Percentiles rank a stretch among this genome's conserved stretches.
Conservation (phyloP, 35 echinoderm and acorn worm genomes). For the Strongylocentrotus purpuratus region DNA sequence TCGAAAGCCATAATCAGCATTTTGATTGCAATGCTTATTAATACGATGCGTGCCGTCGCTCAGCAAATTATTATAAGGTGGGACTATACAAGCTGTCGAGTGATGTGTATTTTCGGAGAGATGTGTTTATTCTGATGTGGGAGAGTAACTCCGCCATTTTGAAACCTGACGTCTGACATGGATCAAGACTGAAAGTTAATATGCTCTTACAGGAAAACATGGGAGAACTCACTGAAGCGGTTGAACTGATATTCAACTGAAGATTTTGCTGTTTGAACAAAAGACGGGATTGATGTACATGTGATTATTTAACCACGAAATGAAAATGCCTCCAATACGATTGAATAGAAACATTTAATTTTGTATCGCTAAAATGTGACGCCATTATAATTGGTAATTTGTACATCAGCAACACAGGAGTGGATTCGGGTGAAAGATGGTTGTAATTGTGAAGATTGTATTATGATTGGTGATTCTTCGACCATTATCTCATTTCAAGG, state of each 20-base stretch:
- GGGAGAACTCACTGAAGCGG: not conserved
- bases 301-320: too few species aligned
- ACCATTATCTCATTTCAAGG: not conserved
- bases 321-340: too few species aligned
- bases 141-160: not conserved
- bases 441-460: too few species aligned
- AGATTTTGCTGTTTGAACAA: not conserved
- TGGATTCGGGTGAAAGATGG: too few species aligned
- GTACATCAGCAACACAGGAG: too few species aligned
- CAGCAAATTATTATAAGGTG: not conserved
- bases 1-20: not conserved
- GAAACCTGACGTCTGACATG: not conserved
- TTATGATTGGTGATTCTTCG: too few species aligned
- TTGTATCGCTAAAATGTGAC: too few species aligned
- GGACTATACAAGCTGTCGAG: not conserved
- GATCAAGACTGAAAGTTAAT: not conserved
- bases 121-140: not conserved
- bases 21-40: not conserved
- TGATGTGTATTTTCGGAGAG: not conserved
- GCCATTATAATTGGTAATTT: too few species aligned
- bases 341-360: too few species aligned
- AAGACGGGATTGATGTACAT: too few species aligned
- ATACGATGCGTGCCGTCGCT: not conserved
- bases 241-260: not conserved
- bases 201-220: not conserved